Evolutionary conservation across 2,888 invertebrate genomes (phyloP), one percentile per base, ranked within the genome.

Genomic region (Tachina lurida): DNA sequence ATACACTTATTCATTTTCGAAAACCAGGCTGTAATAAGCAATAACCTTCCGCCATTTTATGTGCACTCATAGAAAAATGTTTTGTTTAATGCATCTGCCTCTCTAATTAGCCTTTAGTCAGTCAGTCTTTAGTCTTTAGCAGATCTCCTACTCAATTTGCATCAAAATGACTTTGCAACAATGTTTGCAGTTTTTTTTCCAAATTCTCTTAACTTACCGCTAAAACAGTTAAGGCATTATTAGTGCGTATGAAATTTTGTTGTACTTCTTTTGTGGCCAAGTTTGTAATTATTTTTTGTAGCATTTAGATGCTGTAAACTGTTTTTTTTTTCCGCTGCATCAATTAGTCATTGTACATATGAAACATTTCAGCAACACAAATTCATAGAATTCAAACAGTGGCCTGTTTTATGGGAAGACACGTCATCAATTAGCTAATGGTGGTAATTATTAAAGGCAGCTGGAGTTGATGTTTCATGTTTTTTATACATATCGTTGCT

Each of bases 281-380:
- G 39, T 65, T 60, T 58, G n/a, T 77, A 77, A 58, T 67, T 77
- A 68, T 63, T 12, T 67, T 31, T 41, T 49, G 47, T 49, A 77
- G 31, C 22, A 3, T 60, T 62, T 49, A 17, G 19, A 17, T 60
- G 41, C 17, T 15, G 1, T 13, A 31, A 31, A 10, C n/a, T 15
- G 22, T 54, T 0, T 31, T 31, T n/a, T 43, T 22, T 60, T 41
- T 7, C 49, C 15, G n/a, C 22, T 19, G 17, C 47, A 52, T 60
- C 68, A 70, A 77, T 77, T 70, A 77, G 49, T 60, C 49, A 68
- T 43, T 45, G 52, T 13, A 8, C 12, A n/a, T 47, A 47, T 39
- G 10, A 41, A 13, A 17, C 62, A n/a, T 56, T 49, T 52, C 22
- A 22, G 41, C 43, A 19, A 13, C 54, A 15, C 31, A 45, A 58